Base-by-base conservation (phyloP, 2,113 vertebrate species). In the Cyanistes caeruleus region DNA sequence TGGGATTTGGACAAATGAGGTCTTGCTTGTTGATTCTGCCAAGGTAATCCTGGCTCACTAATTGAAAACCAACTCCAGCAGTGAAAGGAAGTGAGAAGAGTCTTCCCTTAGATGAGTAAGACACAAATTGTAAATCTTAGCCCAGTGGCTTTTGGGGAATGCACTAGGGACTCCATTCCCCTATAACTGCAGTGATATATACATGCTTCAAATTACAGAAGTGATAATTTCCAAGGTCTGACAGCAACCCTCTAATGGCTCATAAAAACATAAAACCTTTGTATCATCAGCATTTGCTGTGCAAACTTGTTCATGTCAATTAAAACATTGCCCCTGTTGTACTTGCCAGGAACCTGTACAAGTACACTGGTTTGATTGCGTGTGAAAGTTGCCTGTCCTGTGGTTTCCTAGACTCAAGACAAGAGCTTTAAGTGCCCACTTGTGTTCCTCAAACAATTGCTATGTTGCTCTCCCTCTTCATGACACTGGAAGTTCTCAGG, bases 1-100 rank as follows among this genome's bases (percentile, higher is more conserved):
- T 86, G 91, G 80, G 89, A 87, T 84, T 95, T 95, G 31, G 31
- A 53, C 39, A 64, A 37, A 78, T 96, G 90, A 94, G 80, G 52
- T 84, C 70, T 93, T 89, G 58, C 52, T 65, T 72, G 68, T 70
- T 93, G 76, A 53, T 87, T 94, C 80, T 96, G 96, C 86, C 93
- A 96, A 89, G 75, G 93, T 90, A 89, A 63, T 90, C 73, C 86
- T 96, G 93, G 89, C 89, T 93, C 13, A 1, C 60, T 93, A 41
- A 72, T 87, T 9, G 49, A 75, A 95, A 90, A 9, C 4, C 76
- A 75, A 13, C 30, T 95, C 68, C 89, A 95, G 48, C 76, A 77
- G 59, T 48, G 80, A 52, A 53, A 97, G 79, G 83, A 93, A 90
- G 73, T 73, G 69, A 92, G 88, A 80, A 84, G 82, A 85, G 59